Base-by-base conservation (phyloP, 2,797 vertebrate species). In the Craterocephalus amniculus region DNA sequence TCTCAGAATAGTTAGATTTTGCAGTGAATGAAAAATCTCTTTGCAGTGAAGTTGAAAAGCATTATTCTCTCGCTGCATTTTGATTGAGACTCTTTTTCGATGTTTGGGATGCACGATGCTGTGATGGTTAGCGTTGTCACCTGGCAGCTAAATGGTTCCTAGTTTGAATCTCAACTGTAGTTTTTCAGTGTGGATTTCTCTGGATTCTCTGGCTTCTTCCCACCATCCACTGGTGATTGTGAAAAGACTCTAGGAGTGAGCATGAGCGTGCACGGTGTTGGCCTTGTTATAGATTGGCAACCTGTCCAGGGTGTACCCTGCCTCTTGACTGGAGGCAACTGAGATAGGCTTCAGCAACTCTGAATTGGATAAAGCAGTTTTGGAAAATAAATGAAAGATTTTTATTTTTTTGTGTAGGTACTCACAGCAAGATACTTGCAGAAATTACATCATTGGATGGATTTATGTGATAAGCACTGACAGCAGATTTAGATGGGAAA, bases 391-490 rank as follows among this genome's bases (percentile, higher is more conserved):
- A 45, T 45, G 18, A 45, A 45, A 45, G 43, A 45, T 45, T 18
- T 16, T 6, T 6, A 34, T 40, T 18, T 40, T 40, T 40, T 40
- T 40, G 20, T n/a, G 18, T 45, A 45, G 43, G 43, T 45, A 45
- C 43, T 45, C 43, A 45, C 20, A 45, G 43, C 18, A 45, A 45
- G 43, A 45, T n/a, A 45, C 18, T 45, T 45, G 43, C 43, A 45
- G 43, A 45, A 45, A 45, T 45, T 45, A 45, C 43, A 45, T 45
- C 43, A 45, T 45, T 45, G 43, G 43, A 45, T 45, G 43, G 18
- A 20, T 20, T 20, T 45, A 20, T 45, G 43, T 45, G 43, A 45
- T 45, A 45, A 45, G 43, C 43, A n/a, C 43, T n/a, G 43, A 45
- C 43, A 45, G 20, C 43, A n/a, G 43, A 45, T 45, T 45, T 45